Conservation (phyloP, 2,888 invertebrate species). For the Petrolisthes manimaculis region DNA sequence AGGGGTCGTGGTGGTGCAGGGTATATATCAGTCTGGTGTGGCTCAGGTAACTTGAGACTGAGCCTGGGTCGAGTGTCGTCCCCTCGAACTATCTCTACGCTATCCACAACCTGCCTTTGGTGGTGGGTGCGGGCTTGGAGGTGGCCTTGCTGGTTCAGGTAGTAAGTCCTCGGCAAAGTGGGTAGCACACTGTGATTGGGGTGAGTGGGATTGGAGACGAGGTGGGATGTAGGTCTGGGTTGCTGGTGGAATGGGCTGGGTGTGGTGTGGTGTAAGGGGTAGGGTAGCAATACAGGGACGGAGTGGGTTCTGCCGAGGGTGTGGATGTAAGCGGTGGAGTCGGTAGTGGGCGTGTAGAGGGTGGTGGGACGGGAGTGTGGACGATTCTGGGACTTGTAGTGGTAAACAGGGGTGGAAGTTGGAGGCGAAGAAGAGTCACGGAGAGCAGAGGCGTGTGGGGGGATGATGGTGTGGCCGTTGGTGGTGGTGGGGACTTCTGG, state of each 20-base stretch:
- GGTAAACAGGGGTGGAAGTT: conserved; percentile 23
- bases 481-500: conserved; percentile 18
- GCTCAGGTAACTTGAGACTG: conserved; percentile 33
- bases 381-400: conserved; percentile 12
- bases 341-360: conserved; percentile 31
- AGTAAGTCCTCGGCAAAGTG: conserved; percentile 19
- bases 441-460: conserved; percentile 19
- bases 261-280: not conserved
- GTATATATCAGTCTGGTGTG: conserved; percentile 50
- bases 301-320: conserved; percentile 33
- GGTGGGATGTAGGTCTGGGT: not conserved
- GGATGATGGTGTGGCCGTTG: conserved; percentile 40
- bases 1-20: conserved; percentile 37
- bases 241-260: not conserved
- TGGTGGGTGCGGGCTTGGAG: not conserved
- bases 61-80: conserved; percentile 27
- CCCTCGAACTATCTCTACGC: conserved; percentile 39
- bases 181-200: conserved; percentile 19
- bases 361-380: conserved; percentile 6
- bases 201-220: not conserved
- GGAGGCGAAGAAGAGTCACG: not conserved
- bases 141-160: not conserved
- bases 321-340: conserved; percentile 26
- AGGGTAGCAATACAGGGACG: conserved; percentile 35
- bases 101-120: not conserved